Evolutionary conservation across 2,888 invertebrate species (phyloP).

Genomic region (Deilephila elpenor): DNA sequence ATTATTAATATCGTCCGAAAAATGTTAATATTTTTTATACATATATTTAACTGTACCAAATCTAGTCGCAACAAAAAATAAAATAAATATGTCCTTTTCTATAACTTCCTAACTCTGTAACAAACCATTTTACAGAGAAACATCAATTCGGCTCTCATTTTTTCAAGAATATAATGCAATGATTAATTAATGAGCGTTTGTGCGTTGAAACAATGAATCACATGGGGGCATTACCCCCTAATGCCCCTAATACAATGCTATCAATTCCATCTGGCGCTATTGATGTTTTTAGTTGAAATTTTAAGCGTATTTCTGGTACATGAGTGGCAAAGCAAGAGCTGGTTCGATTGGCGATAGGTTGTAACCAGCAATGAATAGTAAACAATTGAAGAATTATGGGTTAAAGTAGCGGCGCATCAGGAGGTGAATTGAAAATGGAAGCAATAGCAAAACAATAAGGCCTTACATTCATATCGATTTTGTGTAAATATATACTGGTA

Average conservation of each 20-base stretch:
- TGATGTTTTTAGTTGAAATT: neutral
- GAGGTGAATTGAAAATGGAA: too few species aligned
- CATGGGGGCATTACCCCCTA: conserved; percentile 53
- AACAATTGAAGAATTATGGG: too few species aligned
- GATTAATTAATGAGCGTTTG: conserved; percentile 78
- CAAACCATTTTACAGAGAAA: conserved; percentile 64
- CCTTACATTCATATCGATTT: too few species aligned
- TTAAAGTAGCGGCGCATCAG: too few species aligned
- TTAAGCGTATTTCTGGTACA: neutral
- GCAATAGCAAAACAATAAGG: too few species aligned
- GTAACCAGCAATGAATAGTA: neutral
- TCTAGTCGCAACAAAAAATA: too few species aligned
- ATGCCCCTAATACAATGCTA: neutral
- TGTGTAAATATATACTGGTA: too few species aligned
- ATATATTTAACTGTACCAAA: too few species aligned
- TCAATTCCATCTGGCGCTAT: neutral
- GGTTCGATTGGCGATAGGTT: neutral
- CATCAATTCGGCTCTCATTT: conserved; percentile 66
- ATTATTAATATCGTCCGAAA: too few species aligned
- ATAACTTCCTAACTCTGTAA: conserved; percentile 45
- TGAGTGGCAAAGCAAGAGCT: neutral
- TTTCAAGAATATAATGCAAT: conserved; percentile 75
- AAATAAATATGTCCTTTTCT: conserved; percentile 39
- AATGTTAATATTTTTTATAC: too few species aligned
- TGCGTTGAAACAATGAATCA: conserved; percentile 73